phyloP scores from a whole-genome alignment of 2,797 vertebrate species.

The Sebastes elongatus region DNA sequence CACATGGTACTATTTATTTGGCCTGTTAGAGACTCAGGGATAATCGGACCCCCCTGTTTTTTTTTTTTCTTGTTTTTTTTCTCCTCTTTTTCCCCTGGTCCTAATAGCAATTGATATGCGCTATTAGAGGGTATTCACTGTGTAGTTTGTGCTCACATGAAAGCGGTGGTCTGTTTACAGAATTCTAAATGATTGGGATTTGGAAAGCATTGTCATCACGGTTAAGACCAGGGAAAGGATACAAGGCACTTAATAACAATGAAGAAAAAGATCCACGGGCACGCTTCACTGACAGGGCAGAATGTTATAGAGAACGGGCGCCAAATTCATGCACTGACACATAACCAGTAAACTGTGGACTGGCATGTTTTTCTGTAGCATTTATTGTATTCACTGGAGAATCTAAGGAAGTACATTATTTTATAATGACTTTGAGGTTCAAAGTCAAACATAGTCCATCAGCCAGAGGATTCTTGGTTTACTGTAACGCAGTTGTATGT shows the following conservation, averaged over 20 bases:
- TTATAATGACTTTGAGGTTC: slow-evolving; percentile 50
- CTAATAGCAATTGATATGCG: slow-evolving; percentile 80
- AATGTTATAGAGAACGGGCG: slow-evolving; percentile 39
- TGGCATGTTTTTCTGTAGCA: slow-evolving; percentile 29
- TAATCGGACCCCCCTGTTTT: slow-evolving; percentile 65
- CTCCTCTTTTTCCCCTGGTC: slow-evolving; percentile 43
- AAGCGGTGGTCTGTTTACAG: slow-evolving; percentile 78
- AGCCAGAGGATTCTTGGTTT: slow-evolving; percentile 40
- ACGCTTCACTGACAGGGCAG: slow-evolving; percentile 66
- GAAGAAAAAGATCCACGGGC: slow-evolving; percentile 59
- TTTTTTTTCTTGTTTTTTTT: slow-evolving; percentile 4
- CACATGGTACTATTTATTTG: slow-evolving; percentile 82
- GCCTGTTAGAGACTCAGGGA: slow-evolving; percentile 73
- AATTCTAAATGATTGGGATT: slow-evolving; percentile 77
- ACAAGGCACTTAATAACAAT: slow-evolving; percentile 71
- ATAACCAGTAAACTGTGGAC: slow-evolving; percentile 44
- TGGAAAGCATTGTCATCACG: slow-evolving; percentile 78
- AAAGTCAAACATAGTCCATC: slow-evolving; percentile 25
- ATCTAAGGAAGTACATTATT: slow-evolving; percentile 47
- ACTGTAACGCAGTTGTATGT: slow-evolving; percentile 26
- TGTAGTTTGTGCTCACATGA: slow-evolving; percentile 75
- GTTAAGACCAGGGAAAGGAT: slow-evolving; percentile 66
- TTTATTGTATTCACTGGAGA: slow-evolving; percentile 37
- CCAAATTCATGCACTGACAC: slow-evolving; percentile 43
- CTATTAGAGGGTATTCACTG: slow-evolving; percentile 80